Evolutionary conservation across 2,888 invertebrate genomes (phyloP).

Genomic region (Steinernema carpocapsae): DNA sequence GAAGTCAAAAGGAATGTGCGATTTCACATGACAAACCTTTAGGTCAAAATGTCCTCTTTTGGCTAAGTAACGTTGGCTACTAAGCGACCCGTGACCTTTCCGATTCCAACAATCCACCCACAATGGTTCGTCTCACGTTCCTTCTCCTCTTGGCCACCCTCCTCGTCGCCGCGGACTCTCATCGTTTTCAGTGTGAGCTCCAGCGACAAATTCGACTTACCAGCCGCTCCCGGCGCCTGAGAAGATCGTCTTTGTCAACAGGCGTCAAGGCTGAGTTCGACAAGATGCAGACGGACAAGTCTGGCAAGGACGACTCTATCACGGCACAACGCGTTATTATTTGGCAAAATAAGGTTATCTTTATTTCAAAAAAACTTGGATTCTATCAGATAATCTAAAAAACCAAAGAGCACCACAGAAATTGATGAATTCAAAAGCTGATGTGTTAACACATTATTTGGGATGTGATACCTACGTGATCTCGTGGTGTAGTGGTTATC

Average conservation of each 20-base stretch:
- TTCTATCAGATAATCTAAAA: not conserved
- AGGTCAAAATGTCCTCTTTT: too few relatives aligned
- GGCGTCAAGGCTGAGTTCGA: not conserved
- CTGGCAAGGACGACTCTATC: not conserved
- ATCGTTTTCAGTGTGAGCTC: not conserved
- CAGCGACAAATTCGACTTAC: not conserved
- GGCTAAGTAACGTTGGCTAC: too few relatives aligned
- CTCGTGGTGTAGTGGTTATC: constrained; percentile 53
- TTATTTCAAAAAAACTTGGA: not conserved
- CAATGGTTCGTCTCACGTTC: constrained; percentile 5
- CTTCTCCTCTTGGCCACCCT: not conserved
- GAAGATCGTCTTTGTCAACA: not conserved
- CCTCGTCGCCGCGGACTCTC: not conserved
- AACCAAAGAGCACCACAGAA: too few relatives aligned
- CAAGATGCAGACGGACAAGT: not conserved
- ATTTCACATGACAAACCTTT: too few relatives aligned
- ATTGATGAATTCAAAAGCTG: too few relatives aligned
- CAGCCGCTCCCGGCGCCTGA: not conserved
- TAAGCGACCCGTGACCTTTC: too few relatives aligned
- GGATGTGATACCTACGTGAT: too few relatives aligned
- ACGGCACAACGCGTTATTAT: not conserved
- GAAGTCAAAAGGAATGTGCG: too few relatives aligned
- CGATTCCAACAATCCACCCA: too few relatives aligned
- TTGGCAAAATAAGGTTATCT: not conserved
- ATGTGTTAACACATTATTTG: too few relatives aligned